Evolutionary conservation across 2,797 vertebrate species (phyloP).

Genomic region (Neosalanx taihuensis): DNA sequence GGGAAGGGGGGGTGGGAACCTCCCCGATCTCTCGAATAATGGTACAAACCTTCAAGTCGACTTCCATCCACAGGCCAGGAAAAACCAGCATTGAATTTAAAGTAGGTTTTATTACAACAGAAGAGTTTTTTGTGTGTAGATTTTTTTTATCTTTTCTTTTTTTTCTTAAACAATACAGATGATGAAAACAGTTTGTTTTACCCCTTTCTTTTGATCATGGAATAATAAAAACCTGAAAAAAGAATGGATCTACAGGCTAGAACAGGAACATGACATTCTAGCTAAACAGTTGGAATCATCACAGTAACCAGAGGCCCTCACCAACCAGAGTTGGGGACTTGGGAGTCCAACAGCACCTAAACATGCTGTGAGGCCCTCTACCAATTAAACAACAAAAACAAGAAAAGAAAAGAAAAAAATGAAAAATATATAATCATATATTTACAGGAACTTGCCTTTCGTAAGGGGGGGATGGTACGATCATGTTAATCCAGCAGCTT

Average conservation of each 20-base stretch:
- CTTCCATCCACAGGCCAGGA: slow-evolving; percentile 85
- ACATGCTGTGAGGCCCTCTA: slow-evolving; percentile 93
- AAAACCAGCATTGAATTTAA: slow-evolving; percentile 91
- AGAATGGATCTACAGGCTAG: slow-evolving; percentile 76
- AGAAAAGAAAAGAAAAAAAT: slow-evolving; percentile 65
- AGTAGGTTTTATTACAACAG: slow-evolving; percentile 97
- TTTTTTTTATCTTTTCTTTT: too few relatives aligned
- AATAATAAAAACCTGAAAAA: slow-evolving; percentile 85
- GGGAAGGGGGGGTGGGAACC: too few relatives aligned
- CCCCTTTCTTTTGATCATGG: slow-evolving; percentile 75
- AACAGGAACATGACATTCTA: slow-evolving; percentile 52
- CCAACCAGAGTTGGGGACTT: slow-evolving; percentile 97
- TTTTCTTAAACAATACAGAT: slow-evolving; percentile 86
- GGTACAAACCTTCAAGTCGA: slow-evolving; percentile 86
- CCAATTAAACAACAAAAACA: slow-evolving; percentile 63
- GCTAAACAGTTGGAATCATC: slow-evolving; percentile 77
- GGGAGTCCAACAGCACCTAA: slow-evolving; percentile 96
- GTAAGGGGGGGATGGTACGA: slow-evolving; percentile 74
- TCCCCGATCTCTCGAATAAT: slow-evolving; percentile 12
- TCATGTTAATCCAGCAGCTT: slow-evolving; percentile 94
- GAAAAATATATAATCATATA: slow-evolving; percentile 72
- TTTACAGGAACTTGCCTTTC: slow-evolving; percentile 97
- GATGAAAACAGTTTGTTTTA: slow-evolving; percentile 77
- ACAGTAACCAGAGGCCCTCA: slow-evolving; percentile 88
- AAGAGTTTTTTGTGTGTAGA: slow-evolving; percentile 58